Conservation (phyloP, 1,140 invertebrate species). For the Copidosoma floridanum region DNA sequence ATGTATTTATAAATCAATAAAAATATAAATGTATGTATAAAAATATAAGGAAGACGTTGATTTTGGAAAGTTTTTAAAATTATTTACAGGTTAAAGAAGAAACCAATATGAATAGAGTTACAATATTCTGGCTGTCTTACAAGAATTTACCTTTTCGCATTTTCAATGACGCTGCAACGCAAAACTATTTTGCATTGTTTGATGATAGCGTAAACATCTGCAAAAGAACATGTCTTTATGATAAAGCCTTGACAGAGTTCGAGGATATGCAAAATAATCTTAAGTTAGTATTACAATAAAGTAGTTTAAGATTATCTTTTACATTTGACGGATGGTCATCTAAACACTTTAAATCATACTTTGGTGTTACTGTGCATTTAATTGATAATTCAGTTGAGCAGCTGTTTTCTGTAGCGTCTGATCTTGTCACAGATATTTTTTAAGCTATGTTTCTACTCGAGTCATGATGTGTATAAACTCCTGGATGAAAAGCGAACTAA, state of each 20-base stretch:
- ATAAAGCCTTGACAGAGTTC: not conserved
- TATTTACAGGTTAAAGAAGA: no score
- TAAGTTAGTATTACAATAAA: not conserved
- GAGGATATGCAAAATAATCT: not conserved
- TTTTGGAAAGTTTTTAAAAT: no score
- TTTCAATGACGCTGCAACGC: constrained; percentile 42
- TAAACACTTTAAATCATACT: no score
- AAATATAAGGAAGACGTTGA: no score
- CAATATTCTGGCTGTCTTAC: constrained; percentile 36
- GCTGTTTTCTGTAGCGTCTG: not conserved
- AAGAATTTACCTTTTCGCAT: constrained; percentile 46
- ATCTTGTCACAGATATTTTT: not conserved
- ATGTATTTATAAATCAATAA: no score
- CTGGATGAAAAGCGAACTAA: not conserved
- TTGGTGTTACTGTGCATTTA: not conserved
- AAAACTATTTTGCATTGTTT: constrained; percentile 38
- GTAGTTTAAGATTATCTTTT: not conserved
- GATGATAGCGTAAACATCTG: not conserved
- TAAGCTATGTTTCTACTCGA: not conserved
- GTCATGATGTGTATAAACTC: not conserved
- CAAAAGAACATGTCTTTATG: not conserved
- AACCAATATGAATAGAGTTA: not conserved
- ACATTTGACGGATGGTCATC: not conserved
- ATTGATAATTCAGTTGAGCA: not conserved
- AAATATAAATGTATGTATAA: no score